Evolutionary conservation across 1,140 invertebrate genomes (phyloP), one percentile per base, ranked within the genome.

Genomic region (Bombus breviceps): DNA sequence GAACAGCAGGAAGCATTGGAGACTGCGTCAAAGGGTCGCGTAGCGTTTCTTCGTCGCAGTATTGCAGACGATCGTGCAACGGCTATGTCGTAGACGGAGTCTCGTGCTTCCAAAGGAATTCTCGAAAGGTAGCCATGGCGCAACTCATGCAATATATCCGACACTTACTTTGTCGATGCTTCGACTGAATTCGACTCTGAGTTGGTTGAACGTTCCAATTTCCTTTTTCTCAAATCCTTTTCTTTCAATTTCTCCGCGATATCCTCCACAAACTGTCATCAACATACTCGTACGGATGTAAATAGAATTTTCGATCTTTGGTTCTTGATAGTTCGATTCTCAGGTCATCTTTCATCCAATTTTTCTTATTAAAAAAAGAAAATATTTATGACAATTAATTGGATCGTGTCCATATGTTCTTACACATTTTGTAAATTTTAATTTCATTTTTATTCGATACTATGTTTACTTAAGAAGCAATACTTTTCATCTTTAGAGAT

Each of bases 111-210:
- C 77, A 64, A 85, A 80, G 76, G 77, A 79, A 89, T 81, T 89
- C 83, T 86, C 72, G 57, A 81, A 89, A 79, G 74, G 68, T 53
- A 39, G 88, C 53, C 15, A 59, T 28, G 39, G 74, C 57, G 87
- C 69, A 76, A 59, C 64, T 89, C 75, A 18, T 64, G 79, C 88
- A 86, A 89, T 86, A 86, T 89, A 89, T 77, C 85, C 79, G 74
- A 77, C 41, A 72, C 83, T 89, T 47, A 75, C 83, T 89, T 79
- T 86, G 88, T 76, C 37, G 47, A 25, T 79, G 39, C 47, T 59
- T n/a, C 8, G 78, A 15, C 15, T 59, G 87, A 86, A 79, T 83
- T 89, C 74, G 79, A 79, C 83, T 82, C 71, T n/a, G 12, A 53
- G 9, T 53, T 62, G 41, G 69, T 59, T 66, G 53, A 47, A 71